These are phyloP conservation scores for Lochmaea capreae DNA, from an alignment of 2,888 invertebrate species.

Conservation along the genomic window DNA sequence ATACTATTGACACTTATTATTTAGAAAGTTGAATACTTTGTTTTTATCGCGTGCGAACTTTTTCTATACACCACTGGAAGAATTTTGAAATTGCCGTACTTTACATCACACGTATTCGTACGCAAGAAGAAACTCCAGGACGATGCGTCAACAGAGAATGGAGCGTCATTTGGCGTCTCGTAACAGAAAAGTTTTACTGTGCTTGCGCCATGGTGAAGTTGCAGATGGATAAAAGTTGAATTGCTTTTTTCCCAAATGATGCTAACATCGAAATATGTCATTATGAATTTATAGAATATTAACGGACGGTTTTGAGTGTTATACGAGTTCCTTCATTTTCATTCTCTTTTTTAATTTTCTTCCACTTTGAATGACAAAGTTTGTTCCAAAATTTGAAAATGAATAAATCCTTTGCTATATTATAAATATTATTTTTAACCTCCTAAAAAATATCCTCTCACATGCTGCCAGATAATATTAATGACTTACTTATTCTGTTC, in stretches of 20 bases:
- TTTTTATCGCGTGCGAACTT: neutral
- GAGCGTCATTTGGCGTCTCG: slow-evolving; percentile 8
- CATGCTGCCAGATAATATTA: too few relatives aligned
- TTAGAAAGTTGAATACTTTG: too few relatives aligned
- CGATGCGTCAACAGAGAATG: neutral
- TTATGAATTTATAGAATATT: neutral
- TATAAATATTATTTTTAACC: too few relatives aligned
- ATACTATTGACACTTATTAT: neutral
- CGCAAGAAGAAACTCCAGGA: slow-evolving; percentile 1
- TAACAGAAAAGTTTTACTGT: slow-evolving; percentile 9
- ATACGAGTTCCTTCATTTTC: too few relatives aligned
- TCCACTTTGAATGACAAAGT: too few relatives aligned
- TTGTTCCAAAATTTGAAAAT: too few relatives aligned
- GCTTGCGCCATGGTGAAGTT: slow-evolving; percentile 12
- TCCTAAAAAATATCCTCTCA: too few relatives aligned
- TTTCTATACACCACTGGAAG: neutral
- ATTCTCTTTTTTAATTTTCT: too few relatives aligned
- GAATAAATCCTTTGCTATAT: too few relatives aligned
- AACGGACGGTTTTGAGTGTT: too few relatives aligned
- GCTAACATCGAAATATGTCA: neutral
- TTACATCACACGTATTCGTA: neutral
- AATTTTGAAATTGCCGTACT: neutral
- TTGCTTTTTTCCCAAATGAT: neutral
- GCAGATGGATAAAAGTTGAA: neutral
- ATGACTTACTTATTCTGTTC: too few relatives aligned